Base-by-base conservation (phyloP, 2,113 vertebrate species). In the Python bivittatus region DNA sequence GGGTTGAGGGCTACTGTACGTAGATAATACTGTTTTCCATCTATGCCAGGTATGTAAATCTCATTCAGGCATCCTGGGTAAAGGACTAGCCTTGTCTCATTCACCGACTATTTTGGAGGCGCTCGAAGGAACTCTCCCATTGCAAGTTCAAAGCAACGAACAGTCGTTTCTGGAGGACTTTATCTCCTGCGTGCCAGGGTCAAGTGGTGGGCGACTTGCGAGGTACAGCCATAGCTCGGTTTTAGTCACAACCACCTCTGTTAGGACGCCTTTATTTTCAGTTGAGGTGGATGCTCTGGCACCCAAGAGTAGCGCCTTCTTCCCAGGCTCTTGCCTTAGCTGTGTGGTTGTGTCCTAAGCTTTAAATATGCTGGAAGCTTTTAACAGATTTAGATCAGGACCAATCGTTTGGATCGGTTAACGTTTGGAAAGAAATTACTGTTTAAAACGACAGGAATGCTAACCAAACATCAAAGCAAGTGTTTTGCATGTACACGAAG, bases 141-240 rank as follows among this genome's bases (percentile, higher is more conserved):
- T 99, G 86, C 99, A 99, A 92, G 98, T 99, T 11, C 99, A 99
- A 96, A 99, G 98, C 97, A 99, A 99, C 1, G 99, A 99, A 91
- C 99, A 99, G 90, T 99, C 99, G 1, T 99, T 99, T 95, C 97
- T 99, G 90, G 99, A 99, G 94, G 99, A 99, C 96, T 99, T 99
- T 95, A 99, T 99, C 96, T 98, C 99, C 72, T 99, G 99, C 95
- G 98, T 99, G 4, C 98, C 98, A 92, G 99, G 97, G 96, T 99
- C 99, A 57, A 99, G 99, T 92, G 99, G 99, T 88, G 99, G 99
- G 84, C 98, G 99, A 54, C 98, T 99, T 93, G 99, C 99, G 92
- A 99, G 99, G 99, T 99, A 96, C 88, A 87, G 56, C 53, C 52
- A 20, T 93, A 93, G 60, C 12, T 92, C 10, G 52, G 10, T 84